These are phyloP conservation scores for Ephialtes manifestator DNA, from an alignment of 2,888 invertebrate genomes.

Conservation along the genomic window DNA sequence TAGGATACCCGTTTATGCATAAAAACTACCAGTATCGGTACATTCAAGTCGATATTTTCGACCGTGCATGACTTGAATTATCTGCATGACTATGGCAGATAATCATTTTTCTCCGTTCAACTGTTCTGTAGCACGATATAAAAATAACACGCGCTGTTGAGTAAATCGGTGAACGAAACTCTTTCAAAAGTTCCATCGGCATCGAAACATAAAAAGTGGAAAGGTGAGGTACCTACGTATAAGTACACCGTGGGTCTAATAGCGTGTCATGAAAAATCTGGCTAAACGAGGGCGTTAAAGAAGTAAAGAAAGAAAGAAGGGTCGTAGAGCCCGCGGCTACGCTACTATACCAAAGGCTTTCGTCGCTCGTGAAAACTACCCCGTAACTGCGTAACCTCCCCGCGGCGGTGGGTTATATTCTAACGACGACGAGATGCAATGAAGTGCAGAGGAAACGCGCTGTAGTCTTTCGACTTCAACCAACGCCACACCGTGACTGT, in stretches of 20 bases:
- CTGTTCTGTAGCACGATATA: neutral
- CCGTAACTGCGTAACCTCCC: constrained; percentile 55
- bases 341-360: constrained; percentile 37
- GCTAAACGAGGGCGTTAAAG: constrained; percentile 40
- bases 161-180: constrained; percentile 1
- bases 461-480: constrained; percentile 49
- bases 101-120: neutral
- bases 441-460: constrained; percentile 56
- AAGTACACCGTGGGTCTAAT: constrained; percentile 38
- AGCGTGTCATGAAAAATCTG: constrained; percentile 58
- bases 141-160: neutral
- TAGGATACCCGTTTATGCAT: too few species aligned
- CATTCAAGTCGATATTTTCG: too few species aligned
- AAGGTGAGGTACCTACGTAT: constrained; percentile 4
- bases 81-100: too few species aligned
- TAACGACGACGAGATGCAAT: constrained; percentile 54
- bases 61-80: too few species aligned
- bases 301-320: constrained; percentile 38
- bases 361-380: constrained; percentile 45
- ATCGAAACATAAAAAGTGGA: constrained; percentile 15
- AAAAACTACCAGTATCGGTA: too few species aligned
- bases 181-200: neutral
- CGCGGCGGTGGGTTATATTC: constrained; percentile 45
- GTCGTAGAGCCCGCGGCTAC: constrained; percentile 23
- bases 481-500: constrained; percentile 25